Evolutionary conservation across 1,140 invertebrate genomes (phyloP), one percentile per base, ranked within the genome.

Genomic region (Telenomus remus): DNA sequence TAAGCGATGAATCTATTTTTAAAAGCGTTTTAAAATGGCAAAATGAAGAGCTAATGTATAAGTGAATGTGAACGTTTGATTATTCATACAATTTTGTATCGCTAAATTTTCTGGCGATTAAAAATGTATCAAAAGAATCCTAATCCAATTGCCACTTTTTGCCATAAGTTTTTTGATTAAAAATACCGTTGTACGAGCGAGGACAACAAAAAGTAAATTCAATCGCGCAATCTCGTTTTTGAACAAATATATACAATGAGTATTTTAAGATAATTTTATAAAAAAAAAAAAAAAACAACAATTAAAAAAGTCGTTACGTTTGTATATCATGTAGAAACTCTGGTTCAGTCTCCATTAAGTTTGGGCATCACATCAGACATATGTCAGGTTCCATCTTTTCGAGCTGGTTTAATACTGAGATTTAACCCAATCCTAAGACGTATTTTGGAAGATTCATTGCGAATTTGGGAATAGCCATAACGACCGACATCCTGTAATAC

Each of bases 381-480:
- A n/a, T n/a, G n/a, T 27, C 19, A 3, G 19, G 19, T 27, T 27
- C 6, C 19, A 27, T 66, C 66, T 61, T 10, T 16, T 50, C 54
- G n/a, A 39, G 37, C n/a, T n/a, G 1, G 3, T 39, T 35, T 39
- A 39, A 9, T 39, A 11, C 9, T 39, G 9, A 9, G n/a, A 4
- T 49, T 76, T 60, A 79, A 49, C 77, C 77, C 37, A 76, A 39
- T 46, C 92, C 92, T 84, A 94, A 87, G 54, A 94, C 92, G 84
- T 92, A 93, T 88, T 93, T 94, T 76, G 93, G 93, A 89, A 94
- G 90, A 88, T 93, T 92, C 84, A 92, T 93, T 12, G 93, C 93
- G 79, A 93, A 91, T 85, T 92, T 90, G 57, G 93, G 93, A 82
- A 94, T 92, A 68, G 93, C 92, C 92, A 93, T 93, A 66, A 94